A percentile compares a stretch with the other conserved stretches of the same genome.
Evolutionary conservation across 2,113 vertebrate genomes (phyloP).

Genomic region (Leptodactylus fuscus): DNA sequence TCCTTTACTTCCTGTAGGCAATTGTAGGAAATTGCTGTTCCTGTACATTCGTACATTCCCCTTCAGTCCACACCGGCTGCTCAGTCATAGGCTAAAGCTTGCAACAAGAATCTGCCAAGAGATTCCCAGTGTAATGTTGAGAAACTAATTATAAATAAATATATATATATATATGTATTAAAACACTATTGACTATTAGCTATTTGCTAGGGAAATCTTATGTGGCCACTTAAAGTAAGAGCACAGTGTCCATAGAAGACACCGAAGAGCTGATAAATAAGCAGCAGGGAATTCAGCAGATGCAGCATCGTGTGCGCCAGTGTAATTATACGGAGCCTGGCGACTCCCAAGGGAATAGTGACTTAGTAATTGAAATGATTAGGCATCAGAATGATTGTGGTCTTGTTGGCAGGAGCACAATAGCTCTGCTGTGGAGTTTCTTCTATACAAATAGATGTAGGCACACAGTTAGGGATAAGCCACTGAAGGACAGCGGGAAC

Average conservation of each 20-base stretch:
- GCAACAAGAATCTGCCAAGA: no score
- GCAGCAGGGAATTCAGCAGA: conserved; percentile 52
- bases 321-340: conserved; percentile 61
- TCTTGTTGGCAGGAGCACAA: conserved; percentile 45
- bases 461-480: conserved; percentile 7
- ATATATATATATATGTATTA: no score
- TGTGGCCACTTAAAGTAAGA: not conserved
- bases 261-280: conserved; percentile 35
- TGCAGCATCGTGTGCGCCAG: conserved; percentile 60
- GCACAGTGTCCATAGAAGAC: not conserved
- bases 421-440: conserved; percentile 54
- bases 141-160: no score
- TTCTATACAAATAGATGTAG: conserved; percentile 41
- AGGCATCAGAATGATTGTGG: conserved; percentile 55
- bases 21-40: no score
- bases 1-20: no score
- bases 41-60: no score
- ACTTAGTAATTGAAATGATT: conserved; percentile 64
- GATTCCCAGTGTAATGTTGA: no score
- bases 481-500: not conserved
- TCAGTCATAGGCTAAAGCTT: no score
- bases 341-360: conserved; percentile 59
- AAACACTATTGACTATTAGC: no score
- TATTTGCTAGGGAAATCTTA: no score
- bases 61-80: no score